These are phyloP conservation scores for Aldrovandia affinis DNA, from an alignment of 2,797 vertebrate species.

Conservation along the genomic window DNA sequence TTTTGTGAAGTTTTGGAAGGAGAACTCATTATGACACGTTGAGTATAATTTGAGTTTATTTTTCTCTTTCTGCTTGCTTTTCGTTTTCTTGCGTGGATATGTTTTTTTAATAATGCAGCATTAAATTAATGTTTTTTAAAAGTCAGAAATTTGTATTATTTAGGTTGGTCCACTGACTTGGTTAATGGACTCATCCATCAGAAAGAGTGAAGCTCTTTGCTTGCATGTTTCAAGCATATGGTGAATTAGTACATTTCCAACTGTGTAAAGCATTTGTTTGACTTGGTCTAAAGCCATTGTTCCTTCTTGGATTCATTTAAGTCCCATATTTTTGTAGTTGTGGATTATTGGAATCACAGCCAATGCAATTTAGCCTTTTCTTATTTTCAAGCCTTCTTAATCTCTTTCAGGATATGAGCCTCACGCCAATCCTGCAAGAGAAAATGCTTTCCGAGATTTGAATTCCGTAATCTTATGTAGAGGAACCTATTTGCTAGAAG, in stretches of 20 bases:
- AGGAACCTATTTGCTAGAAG: neutral
- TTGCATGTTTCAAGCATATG: too few relatives aligned
- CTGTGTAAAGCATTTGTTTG: neutral
- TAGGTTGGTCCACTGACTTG: neutral
- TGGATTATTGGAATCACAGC: neutral
- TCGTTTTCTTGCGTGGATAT: too few relatives aligned
- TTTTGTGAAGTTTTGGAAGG: too few relatives aligned
- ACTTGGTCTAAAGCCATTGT: neutral
- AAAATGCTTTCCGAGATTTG: slow-evolving; percentile 10
- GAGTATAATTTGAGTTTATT: too few relatives aligned
- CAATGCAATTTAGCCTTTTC: neutral
- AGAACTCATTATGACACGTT: too few relatives aligned
- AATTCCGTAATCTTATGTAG: slow-evolving; percentile 6
- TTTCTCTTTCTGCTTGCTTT: too few relatives aligned
- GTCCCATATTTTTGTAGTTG: slow-evolving; percentile 2
- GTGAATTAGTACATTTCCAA: neutral
- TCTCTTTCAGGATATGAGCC: neutral
- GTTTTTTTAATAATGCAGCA: too few relatives aligned
- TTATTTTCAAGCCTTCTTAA: neutral
- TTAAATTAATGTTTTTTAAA: too few relatives aligned
- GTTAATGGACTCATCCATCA: neutral
- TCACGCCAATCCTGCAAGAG: neutral
- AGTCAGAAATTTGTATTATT: neutral
- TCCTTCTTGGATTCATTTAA: slow-evolving; percentile 1
- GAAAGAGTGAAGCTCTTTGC: neutral